Conservation (phyloP, 2,888 invertebrate species). For the Drosophila putrida region DNA sequence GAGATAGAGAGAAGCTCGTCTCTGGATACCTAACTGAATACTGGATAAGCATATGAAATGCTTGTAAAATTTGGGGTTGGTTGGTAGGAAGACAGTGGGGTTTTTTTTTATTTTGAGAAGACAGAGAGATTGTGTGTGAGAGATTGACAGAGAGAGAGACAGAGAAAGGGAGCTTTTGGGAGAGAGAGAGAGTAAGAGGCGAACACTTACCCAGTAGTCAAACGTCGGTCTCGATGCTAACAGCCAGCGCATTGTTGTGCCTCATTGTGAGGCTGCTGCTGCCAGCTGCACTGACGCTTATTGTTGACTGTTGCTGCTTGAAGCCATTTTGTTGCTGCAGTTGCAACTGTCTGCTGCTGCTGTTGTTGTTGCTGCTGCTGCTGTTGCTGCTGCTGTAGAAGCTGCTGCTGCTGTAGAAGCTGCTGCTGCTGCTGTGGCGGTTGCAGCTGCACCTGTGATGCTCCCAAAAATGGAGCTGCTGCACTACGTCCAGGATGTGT, state of each 20-base stretch:
- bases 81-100: slow-evolving; percentile 10
- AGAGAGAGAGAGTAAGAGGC: slow-evolving; percentile 24
- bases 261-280: slow-evolving; percentile 90
- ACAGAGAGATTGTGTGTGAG: slow-evolving; percentile 4
- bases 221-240: slow-evolving; percentile 97
- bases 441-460: slow-evolving; percentile 71
- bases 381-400: slow-evolving; percentile 62
- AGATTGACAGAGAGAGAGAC: not conserved
- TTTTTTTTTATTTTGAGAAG: slow-evolving; percentile 19
- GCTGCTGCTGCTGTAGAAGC: slow-evolving; percentile 68
- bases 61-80: slow-evolving; percentile 16
- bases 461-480: slow-evolving; percentile 86
- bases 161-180: not conserved
- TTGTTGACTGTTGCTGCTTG: slow-evolving; percentile 77
- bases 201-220: slow-evolving; percentile 93
- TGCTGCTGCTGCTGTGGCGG: slow-evolving; percentile 56
- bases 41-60: slow-evolving; percentile 2
- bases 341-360: slow-evolving; percentile 68
- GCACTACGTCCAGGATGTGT: slow-evolving; percentile 85
- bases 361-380: slow-evolving; percentile 73
- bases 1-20: not conserved
- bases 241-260: slow-evolving; percentile 93
- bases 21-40: not conserved
- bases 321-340: slow-evolving; percentile 80
- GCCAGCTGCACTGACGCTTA: slow-evolving; percentile 71